Base-by-base conservation (phyloP, 2,797 vertebrate species). In the Corythornis leucogaster region DNA sequence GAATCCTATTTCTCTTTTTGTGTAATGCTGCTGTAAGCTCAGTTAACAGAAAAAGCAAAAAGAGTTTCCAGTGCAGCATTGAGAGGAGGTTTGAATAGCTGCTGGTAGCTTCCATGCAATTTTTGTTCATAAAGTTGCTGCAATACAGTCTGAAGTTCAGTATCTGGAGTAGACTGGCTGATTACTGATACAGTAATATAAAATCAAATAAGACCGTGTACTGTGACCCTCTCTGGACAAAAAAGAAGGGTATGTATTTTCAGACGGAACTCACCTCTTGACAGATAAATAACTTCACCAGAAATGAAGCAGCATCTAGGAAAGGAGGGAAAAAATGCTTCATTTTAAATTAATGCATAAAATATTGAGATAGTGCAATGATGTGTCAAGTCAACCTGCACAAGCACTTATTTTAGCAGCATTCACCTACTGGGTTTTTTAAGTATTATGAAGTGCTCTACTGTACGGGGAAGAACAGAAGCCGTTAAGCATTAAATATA, bases 261-360 rank as follows among this genome's bases (percentile, higher is more conserved):
- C 38, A 28, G 48, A 9, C 57, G 30, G 33, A 79, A 30, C 17
- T 77, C 30, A 18, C 54, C n/a, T 58, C 33, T 82, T 91, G 46
- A 28, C 40, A 64, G 18, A 40, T n/a, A 68, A 71, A 58, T 77
- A 19, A 43, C 55, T 91, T 2, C 33, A 71, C 11, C 40, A 71
- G 71, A 82, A 87, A 66, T 8, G 24, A 83, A 78, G 35, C 58
- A 45, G 64, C 35, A 31, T 71, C 74, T 71, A 38, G 28, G 31
- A 45, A 71, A 69, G 54, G 61, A 66, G 26, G 31, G 30, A 5
- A 24, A 69, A 93, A 91, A 48, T 16, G 14, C 62, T 74, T 68
- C 46, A 46, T 80, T 33, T 84, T 89, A 54, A 93, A 89, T 63
- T 33, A 57, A 76, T 84, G 46, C 38, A 38, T 57, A 25, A 86